Conservation (phyloP, 35 echinoderm and acorn worm species). For the Ophiothrix spiculata region DNA sequence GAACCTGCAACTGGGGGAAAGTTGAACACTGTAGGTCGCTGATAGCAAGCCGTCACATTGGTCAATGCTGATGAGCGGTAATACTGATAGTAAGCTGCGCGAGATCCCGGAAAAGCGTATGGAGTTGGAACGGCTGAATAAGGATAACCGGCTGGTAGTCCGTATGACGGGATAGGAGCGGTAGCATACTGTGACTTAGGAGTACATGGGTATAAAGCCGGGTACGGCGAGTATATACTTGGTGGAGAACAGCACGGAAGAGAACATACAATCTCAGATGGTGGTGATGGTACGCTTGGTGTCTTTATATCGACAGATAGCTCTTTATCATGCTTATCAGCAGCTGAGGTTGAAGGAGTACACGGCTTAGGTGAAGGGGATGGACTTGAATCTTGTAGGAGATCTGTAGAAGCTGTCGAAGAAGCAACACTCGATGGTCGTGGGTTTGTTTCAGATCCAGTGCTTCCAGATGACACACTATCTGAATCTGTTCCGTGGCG, state of each 20-base stretch:
- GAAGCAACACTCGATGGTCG: background rate
- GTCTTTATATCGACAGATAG: background rate
- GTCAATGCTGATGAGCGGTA: background rate
- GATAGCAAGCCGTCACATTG: background rate
- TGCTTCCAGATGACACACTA: background rate
- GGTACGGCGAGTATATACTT: background rate
- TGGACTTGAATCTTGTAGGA: background rate
- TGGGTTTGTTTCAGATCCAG: background rate
- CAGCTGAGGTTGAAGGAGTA: background rate
- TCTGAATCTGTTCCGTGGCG: slow-evolving; percentile 1
- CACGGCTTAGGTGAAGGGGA: no score
- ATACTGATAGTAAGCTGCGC: background rate
- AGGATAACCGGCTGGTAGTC: background rate
- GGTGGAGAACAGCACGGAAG: background rate
- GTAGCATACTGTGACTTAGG: background rate
- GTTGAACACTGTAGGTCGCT: background rate
- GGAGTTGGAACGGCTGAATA: background rate
- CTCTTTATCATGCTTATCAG: no score
- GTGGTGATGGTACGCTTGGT: background rate
- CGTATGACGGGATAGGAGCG: background rate
- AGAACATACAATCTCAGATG: background rate
- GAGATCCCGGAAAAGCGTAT: background rate
- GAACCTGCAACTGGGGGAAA: background rate
- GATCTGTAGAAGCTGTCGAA: no score
- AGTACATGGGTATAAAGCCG: background rate